phyloP scores from a whole-genome alignment of 2,888 invertebrate genomes.

The Iselma pallidipennis region DNA sequence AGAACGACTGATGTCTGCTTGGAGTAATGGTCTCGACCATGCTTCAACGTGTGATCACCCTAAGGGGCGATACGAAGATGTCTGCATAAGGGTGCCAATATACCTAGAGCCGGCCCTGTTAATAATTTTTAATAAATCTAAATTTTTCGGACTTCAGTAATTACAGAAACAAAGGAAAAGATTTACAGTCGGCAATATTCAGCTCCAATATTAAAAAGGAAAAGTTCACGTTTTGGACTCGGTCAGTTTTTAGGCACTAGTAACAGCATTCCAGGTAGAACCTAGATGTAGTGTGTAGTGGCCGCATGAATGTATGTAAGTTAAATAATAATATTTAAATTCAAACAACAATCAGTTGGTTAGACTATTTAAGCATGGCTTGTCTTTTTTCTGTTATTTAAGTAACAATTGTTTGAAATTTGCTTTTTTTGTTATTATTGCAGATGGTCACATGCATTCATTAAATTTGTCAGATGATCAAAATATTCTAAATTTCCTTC shows the following conservation, averaged over 20 bases:
- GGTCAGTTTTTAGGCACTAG: slow-evolving; percentile 77
- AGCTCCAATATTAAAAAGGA: slow-evolving; percentile 91
- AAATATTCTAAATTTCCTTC: slow-evolving; percentile 76
- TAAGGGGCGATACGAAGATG: no score
- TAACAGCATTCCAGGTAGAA: slow-evolving; percentile 66
- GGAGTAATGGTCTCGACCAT: no score
- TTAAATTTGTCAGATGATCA: slow-evolving; percentile 80
- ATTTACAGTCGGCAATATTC: slow-evolving; percentile 91
- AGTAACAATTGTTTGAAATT: neutral
- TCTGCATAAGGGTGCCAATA: no score
- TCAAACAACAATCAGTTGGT: neutral
- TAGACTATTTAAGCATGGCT: slow-evolving; percentile 11
- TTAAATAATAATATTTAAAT: slow-evolving; percentile 17
- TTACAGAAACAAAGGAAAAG: slow-evolving; percentile 71
- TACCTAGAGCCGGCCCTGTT: no score
- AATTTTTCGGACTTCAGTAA: slow-evolving; percentile 10
- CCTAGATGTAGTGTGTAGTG: slow-evolving; percentile 57
- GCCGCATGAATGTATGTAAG: slow-evolving; percentile 45
- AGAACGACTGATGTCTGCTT: no score
- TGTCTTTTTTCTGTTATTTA: neutral
- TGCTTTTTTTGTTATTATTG: slow-evolving; percentile 34
- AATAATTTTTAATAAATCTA: slow-evolving; percentile 54
- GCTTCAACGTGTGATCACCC: no score
- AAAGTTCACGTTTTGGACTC: slow-evolving; percentile 88
- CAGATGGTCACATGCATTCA: slow-evolving; percentile 84